Evolutionary conservation across 2,113 vertebrate species (phyloP), one percentile per base, ranked within the genome.

Genomic region (Murina feae): DNA sequence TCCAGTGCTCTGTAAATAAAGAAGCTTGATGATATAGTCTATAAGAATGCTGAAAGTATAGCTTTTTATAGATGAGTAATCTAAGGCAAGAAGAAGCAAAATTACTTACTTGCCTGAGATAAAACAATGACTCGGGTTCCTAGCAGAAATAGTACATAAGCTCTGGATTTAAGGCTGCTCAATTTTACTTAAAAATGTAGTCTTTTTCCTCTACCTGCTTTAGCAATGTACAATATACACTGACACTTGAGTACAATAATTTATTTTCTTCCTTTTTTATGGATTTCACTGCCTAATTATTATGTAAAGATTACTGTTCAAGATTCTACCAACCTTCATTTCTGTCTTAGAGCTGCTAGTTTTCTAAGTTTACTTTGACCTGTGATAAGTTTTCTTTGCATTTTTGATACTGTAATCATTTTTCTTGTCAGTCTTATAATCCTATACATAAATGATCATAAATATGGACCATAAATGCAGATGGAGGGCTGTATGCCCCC

Each of bases 111-210:
- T 96, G 87, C 68, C 72, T 95, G 92, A 63, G 51, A 96, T 96
- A 79, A 96, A 97, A 97, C 96, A 97, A 96, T 97, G 97, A 97
- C 90, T 97, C 97, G 97, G 96, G 92, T 96, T 96, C 80, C 32
- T 65, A 93, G 88, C 96, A 96, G 90, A 90, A 97, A 96, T 92
- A 96, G 96, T 96, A 95, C 88, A 97, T 78, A 60, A 95, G 81
- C 78, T 90, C 78, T 94, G 76, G 42, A 81, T 95, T 95, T 94
- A 88, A 96, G 85, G 65, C 72, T 96, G 93, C 69, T 97, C 95
- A 93, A 44, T 97, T 96, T 94, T 92, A 81, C 82, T 90, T 68
- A 14, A 53, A 89, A 94, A 95, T 91, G 91, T 84, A 93, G 89
- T 95, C 71, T 83, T 96, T 94, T 51, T 9, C 53, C 47, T 93